Conservation (phyloP, 2,888 invertebrate species). For the Mactromeris polynyma region DNA sequence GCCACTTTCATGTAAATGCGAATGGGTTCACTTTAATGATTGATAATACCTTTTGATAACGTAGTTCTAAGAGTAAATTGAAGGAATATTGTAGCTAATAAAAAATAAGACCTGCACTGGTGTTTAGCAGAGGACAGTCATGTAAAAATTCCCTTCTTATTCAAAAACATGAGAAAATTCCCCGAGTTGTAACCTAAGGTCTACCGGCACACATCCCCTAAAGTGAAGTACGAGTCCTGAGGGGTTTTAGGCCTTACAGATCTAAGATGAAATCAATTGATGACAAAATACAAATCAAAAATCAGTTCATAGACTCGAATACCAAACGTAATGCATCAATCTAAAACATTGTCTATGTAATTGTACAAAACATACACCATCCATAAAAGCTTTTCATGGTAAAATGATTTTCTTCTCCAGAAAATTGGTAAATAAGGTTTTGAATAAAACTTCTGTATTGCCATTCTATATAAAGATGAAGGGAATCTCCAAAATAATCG, state of each 20-base stretch:
- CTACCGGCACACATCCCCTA: too few species aligned
- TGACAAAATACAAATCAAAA: background rate
- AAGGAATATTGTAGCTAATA: too few species aligned
- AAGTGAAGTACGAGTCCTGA: too few species aligned
- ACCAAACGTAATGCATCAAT: background rate
- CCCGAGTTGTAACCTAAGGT: too few species aligned
- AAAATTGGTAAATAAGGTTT: background rate
- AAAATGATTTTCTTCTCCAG: background rate
- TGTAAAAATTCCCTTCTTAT: too few species aligned
- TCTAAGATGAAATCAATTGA: background rate
- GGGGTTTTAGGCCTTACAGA: background rate
- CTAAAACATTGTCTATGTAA: background rate
- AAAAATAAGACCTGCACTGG: too few species aligned
- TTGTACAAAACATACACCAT: background rate
- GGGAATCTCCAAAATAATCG: background rate
- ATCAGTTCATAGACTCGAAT: background rate
- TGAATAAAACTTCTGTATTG: background rate
- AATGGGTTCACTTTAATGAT: too few species aligned
- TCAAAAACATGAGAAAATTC: too few species aligned
- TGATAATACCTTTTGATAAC: too few species aligned
- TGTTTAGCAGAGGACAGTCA: too few species aligned
- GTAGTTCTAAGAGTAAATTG: too few species aligned
- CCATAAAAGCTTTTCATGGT: background rate
- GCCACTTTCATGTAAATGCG: too few species aligned
- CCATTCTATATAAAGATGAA: background rate